Conservation (phyloP, 2,113 vertebrate genomes). For the Clarias gariepinus region DNA sequence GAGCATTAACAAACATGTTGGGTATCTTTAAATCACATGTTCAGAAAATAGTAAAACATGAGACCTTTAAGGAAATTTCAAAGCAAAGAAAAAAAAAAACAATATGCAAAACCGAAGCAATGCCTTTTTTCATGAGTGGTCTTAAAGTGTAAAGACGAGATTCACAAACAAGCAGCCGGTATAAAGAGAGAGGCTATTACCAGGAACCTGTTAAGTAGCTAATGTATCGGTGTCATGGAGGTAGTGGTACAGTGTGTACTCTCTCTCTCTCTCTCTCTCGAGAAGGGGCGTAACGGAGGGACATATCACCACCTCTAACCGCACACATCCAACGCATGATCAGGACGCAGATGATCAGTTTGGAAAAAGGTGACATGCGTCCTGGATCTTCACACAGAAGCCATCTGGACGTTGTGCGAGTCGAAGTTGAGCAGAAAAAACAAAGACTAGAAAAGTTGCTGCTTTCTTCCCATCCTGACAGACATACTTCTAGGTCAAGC, state of each 20-base stretch:
- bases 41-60: too few species aligned
- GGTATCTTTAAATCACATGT: too few species aligned
- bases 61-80: not conserved
- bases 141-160: not conserved
- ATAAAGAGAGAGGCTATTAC: constrained; percentile 19
- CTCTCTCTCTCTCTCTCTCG: constrained; percentile 18
- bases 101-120: not conserved
- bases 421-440: constrained; percentile 3
- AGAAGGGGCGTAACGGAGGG: not conserved
- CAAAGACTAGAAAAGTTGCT: not conserved
- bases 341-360: not conserved
- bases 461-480: not conserved
- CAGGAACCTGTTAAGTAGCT: constrained; percentile 21
- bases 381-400: not conserved
- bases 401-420: not conserved
- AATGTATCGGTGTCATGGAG: constrained; percentile 25
- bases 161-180: constrained; percentile 20
- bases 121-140: not conserved
- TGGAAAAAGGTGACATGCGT: not conserved
- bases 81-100: not conserved
- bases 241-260: constrained; percentile 45
- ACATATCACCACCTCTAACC: constrained; percentile 19
- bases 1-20: too few species aligned
- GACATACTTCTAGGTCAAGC: not conserved
- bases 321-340: constrained; percentile 3